Evolutionary conservation across 2,888 invertebrate genomes (phyloP).

Genomic region (Nomada fabriciana): DNA sequence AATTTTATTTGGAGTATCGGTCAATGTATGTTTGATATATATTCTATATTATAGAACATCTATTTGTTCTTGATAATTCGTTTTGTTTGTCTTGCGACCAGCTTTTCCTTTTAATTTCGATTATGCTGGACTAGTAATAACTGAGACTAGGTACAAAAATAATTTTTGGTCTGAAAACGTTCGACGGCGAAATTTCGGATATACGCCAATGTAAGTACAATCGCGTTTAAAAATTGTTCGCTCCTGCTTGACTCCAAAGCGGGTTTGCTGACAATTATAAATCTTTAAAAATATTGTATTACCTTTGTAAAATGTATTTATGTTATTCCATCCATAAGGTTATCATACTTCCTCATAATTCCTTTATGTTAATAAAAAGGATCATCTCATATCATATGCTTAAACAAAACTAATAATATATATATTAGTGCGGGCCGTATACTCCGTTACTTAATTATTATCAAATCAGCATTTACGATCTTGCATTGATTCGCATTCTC

Average conservation of each 20-base stretch:
- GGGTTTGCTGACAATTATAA: background rate
- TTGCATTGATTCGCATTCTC: constrained; percentile 30
- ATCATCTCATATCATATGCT: too few species aligned
- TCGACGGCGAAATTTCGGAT: constrained; percentile 19
- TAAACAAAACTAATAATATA: too few species aligned
- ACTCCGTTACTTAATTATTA: background rate
- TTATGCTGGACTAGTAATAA: background rate
- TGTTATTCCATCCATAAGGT: too few species aligned
- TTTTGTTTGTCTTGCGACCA: too few species aligned
- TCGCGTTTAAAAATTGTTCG: constrained; percentile 47
- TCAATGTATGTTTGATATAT: background rate
- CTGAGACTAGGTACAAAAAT: background rate
- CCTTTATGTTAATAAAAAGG: background rate
- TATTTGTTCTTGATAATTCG: too few species aligned
- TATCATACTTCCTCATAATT: too few species aligned
- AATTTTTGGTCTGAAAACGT: background rate
- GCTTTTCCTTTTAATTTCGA: background rate
- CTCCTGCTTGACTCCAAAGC: background rate
- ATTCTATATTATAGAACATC: too few species aligned
- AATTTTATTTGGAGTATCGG: background rate
- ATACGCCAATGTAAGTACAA: constrained; percentile 60
- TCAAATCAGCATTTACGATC: constrained; percentile 33
- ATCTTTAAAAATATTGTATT: too few species aligned
- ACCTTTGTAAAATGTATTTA: background rate
- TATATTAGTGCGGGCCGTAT: too few species aligned